These are phyloP conservation scores for Bubo blakistoni DNA, from an alignment of 2,113 vertebrate species.

Conservation along the genomic window DNA sequence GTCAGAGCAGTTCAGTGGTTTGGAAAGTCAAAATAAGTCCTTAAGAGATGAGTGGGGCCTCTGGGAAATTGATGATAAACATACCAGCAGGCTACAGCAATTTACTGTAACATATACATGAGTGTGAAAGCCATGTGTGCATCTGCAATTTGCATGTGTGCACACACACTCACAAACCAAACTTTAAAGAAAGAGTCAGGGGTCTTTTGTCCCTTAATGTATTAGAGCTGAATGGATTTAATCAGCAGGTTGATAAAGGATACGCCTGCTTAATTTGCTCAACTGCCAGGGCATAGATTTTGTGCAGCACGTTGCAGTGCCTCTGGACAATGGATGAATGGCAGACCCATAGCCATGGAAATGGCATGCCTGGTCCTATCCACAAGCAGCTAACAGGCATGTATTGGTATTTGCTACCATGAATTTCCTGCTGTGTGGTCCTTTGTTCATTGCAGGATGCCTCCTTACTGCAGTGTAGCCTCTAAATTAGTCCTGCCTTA, in stretches of 20 bases:
- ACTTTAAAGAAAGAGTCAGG: not conserved
- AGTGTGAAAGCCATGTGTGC: not conserved
- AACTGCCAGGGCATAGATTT: not conserved
- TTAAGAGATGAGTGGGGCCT: not conserved
- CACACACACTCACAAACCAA: not conserved
- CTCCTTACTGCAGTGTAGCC: not conserved
- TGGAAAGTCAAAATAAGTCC: constrained; percentile 13
- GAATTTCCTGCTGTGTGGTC: not conserved
- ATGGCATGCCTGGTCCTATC: not conserved
- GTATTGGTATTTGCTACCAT: not conserved
- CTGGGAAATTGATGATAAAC: not conserved
- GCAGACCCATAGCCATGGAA: not conserved
- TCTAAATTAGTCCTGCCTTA: not conserved
- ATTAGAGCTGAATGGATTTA: not conserved
- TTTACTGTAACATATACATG: not conserved
- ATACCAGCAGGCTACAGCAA: not conserved
- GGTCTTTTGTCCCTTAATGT: not conserved
- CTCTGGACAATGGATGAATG: not conserved
- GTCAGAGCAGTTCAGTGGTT: constrained; percentile 26
- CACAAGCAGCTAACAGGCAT: not conserved
- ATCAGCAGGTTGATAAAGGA: not conserved
- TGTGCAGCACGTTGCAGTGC: not conserved
- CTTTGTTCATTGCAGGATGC: not conserved
- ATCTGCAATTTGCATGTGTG: not conserved
- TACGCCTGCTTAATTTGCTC: not conserved